Percentiles rank a stretch among this genome's conserved stretches.
These are phyloP conservation scores for Neomorphus geoffroyi DNA, from an alignment of 2,797 vertebrate genomes.

Conservation along the genomic window DNA sequence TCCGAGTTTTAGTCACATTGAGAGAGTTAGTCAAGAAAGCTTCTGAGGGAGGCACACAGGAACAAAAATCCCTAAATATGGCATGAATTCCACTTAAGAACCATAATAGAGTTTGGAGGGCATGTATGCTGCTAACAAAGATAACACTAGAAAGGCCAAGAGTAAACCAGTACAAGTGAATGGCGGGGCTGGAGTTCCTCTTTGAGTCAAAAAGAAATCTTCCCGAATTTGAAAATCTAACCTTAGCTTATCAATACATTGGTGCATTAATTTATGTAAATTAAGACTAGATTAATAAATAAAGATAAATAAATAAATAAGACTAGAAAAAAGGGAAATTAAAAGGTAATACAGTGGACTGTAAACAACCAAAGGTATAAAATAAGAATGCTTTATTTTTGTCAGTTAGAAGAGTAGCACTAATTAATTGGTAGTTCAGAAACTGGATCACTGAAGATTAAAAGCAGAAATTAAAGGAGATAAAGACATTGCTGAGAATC, in stretches of 20 bases:
- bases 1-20: neutral
- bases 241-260: neutral
- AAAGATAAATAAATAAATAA: too few species aligned
- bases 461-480: conserved; percentile 40
- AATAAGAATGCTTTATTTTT: neutral
- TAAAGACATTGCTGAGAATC: conserved; percentile 28
- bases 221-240: neutral
- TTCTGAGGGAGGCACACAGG: neutral
- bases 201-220: neutral
- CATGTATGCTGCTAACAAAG: neutral
- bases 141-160: neutral
- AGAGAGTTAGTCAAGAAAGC: neutral
- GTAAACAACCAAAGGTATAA: neutral
- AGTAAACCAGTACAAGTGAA: neutral
- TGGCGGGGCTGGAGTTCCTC: neutral
- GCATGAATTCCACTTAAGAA: neutral
- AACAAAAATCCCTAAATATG: neutral
- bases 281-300: too few species aligned
- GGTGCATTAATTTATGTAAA: neutral
- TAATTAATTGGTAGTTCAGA: neutral
- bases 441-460: neutral
- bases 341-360: neutral
- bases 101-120: neutral
- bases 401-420: neutral
- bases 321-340: neutral